These are phyloP conservation scores for Nymphalis io DNA, from an alignment of 1,140 invertebrate species.

Conservation along the genomic window DNA sequence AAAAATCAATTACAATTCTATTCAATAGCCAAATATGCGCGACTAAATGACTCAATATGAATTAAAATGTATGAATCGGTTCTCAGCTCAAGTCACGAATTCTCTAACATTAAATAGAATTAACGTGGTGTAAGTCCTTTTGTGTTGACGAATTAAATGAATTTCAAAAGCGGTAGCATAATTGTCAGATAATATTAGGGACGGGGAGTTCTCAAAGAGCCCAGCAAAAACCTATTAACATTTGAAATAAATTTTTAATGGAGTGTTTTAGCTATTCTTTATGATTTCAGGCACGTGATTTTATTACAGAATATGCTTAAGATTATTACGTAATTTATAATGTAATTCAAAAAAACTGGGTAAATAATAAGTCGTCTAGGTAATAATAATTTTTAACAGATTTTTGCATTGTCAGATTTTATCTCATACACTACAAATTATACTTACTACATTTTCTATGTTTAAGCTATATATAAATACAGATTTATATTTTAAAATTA, in stretches of 20 bases:
- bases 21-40: conserved; percentile 46
- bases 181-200: conserved; percentile 12
- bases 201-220: conserved; percentile 4
- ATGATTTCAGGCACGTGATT: too few relatives aligned
- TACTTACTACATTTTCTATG: too few relatives aligned
- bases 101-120: conserved; percentile 31
- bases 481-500: too few relatives aligned
- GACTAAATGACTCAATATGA: conserved; percentile 48
- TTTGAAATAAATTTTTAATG: neutral
- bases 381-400: neutral
- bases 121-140: conserved; percentile 36
- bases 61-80: conserved; percentile 48
- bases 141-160: conserved; percentile 43
- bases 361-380: too few relatives aligned
- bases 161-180: conserved; percentile 39
- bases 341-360: too few relatives aligned
- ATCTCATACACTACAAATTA: too few relatives aligned
- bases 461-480: too few relatives aligned
- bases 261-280: too few relatives aligned
- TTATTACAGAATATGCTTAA: too few relatives aligned
- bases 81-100: conserved; percentile 43
- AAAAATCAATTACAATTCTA: conserved; percentile 58
- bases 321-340: too few relatives aligned
- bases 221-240: neutral
- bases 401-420: too few relatives aligned